Evolutionary conservation across 2,888 invertebrate species (phyloP), one percentile per base, ranked within the genome.

Genomic region (Spisula solida): DNA sequence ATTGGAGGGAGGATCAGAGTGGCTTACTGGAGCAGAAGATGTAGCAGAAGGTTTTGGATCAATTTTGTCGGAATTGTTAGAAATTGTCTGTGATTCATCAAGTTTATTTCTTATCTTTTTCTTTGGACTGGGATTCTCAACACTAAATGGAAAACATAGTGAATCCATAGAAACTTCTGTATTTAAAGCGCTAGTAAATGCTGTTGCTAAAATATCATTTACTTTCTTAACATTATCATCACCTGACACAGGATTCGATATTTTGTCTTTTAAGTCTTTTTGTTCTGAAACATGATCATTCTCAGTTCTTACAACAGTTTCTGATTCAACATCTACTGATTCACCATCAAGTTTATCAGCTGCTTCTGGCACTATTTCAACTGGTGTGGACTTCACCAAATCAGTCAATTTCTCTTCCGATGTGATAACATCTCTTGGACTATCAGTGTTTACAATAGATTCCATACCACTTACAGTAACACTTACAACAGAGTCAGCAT

Each of bases 81-180:
- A 10, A 0, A 66, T 12, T 25, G 56, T 60, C 29, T 29, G 56
- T 14, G 25, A 10, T 47, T 47, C 25, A n/a, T 47, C 47, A 29
- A 14, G 18, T 34, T 10, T 56, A 16, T 5, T 34, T 34, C 20
- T 18, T 31, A 1, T 12, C 31, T 20, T n/a, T 56, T 48, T 70
- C n/a, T 4, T 41, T 18, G 48, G 34, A 31, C 29, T 75, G 1
- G 31, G 75, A 75, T 75, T 31, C 16, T 34, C 31, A 1, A 47
- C 55, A 79, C 34, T 78, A 5, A 86, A 84, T 47, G 78, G 87
- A 56, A 86, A 87, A 48, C 75, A 79, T 34, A 85, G 10, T 60
- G 89, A 83, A 85, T 92, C 90, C 88, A 91, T 80, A 25, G 92
- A 92, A 16, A 88, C 89, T 48, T 92, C 92, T 51, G 86, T 81